Evolutionary conservation across 2,797 vertebrate genomes (phyloP).

Genomic region (Poeciliopsis gracilis): DNA sequence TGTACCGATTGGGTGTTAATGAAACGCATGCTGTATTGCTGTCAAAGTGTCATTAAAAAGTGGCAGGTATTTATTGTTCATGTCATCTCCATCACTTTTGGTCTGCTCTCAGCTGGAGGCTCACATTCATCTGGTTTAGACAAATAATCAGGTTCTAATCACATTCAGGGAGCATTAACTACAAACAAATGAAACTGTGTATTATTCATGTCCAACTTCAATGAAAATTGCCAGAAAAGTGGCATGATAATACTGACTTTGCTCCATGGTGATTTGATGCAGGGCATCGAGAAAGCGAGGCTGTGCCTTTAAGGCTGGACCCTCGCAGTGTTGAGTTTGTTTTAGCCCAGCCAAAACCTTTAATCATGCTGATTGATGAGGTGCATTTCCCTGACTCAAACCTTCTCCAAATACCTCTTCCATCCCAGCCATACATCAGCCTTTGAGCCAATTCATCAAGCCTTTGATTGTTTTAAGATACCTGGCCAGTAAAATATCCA

Average conservation of each 20-base stretch:
- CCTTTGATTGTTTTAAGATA: conserved; percentile 77
- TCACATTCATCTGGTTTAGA: conserved; percentile 15
- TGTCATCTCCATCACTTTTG: conserved; percentile 22
- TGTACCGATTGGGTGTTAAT: conserved; percentile 49
- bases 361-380: conserved; percentile 79
- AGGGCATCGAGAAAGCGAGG: conserved; percentile 15
- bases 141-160: neutral
- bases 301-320: conserved; percentile 70
- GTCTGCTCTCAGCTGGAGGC: conserved; percentile 15
- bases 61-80: conserved; percentile 44
- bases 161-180: neutral
- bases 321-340: conserved; percentile 65
- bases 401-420: conserved; percentile 72
- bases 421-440: conserved; percentile 73
- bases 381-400: conserved; percentile 79
- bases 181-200: conserved; percentile 2
- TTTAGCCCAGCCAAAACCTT: conserved; percentile 70
- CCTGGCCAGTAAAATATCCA: conserved; percentile 75
- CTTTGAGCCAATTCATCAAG: conserved; percentile 74
- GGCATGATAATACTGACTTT: neutral
- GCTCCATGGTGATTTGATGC: conserved; percentile 22
- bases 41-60: conserved; percentile 57
- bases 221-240: neutral
- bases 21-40: conserved; percentile 50
- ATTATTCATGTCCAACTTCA: no score